phyloP scores from a whole-genome alignment of 2,113 vertebrate species.

The Anolis sagrei region DNA sequence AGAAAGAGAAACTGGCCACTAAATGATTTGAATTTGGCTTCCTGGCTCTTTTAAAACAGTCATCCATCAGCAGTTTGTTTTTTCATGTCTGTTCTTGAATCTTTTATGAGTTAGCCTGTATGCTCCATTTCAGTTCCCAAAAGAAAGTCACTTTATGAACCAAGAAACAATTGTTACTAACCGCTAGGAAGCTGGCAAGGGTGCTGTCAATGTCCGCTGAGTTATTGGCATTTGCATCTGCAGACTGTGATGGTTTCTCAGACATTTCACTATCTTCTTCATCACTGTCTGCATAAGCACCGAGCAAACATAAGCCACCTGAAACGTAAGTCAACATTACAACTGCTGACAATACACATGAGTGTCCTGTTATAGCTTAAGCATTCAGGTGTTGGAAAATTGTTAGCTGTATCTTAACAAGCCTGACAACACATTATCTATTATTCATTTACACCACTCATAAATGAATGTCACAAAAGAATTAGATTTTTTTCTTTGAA shows the following conservation, averaged over 20 bases:
- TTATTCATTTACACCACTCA: not conserved
- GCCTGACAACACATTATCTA: not conserved
- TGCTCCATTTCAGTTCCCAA: not conserved
- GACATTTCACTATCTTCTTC: slow-evolving; percentile 83
- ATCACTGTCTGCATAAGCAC: slow-evolving; percentile 95
- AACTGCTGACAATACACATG: not conserved
- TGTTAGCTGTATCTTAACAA: not conserved
- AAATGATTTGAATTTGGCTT: accelerated
- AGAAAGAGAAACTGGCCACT: accelerated
- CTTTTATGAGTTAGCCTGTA: not conserved
- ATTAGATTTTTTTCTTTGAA: not conserved
- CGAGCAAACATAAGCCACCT: slow-evolving; percentile 94
- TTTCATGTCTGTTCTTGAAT: not conserved
- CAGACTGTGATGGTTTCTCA: slow-evolving; percentile 59
- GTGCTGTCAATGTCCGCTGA: slow-evolving; percentile 94
- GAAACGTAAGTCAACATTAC: slow-evolving; percentile 18
- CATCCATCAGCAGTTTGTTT: accelerated
- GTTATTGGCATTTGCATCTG: slow-evolving; percentile 78
- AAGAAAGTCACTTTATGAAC: not conserved
- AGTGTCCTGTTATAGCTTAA: not conserved
- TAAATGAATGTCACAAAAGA: not conserved
- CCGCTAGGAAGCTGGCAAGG: slow-evolving; percentile 94
- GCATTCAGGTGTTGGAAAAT: not conserved
- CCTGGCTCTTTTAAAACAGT: not conserved
- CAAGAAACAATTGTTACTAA: slow-evolving; percentile 72